Base-by-base conservation (phyloP, 2,113 vertebrate genomes). In the Oncorhynchus mykiss region DNA sequence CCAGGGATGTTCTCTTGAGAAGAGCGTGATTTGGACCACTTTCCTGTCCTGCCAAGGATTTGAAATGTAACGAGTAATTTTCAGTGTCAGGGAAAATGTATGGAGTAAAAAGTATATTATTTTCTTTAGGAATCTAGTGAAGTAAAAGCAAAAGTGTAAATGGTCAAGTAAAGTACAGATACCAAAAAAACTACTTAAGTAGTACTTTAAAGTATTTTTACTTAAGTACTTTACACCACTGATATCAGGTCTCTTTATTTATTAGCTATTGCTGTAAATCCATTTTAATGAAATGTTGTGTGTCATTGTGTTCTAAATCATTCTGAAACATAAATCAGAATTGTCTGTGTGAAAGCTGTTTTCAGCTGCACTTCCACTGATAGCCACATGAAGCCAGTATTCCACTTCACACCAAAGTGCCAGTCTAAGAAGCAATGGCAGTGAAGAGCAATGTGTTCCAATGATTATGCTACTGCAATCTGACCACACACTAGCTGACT, bases 341-440 rank as follows among this genome's bases (percentile, higher is more conserved):
- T n/a, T 60, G 59, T 60, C 59, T 60, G n/a, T 22, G 51, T 57
- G 20, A 60, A 60, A 60, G 59, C 59, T 60, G n/a, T 60, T n/a
- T 60, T 20, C 18, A 22, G 59, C n/a, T 62, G 59, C n/a, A 62
- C 59, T 62, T 24, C 59, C 59, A 22, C 59, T 22, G 2, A 24
- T 9, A 7, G 59, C 59, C 59, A 62, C 59, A 62, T 22, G n/a
- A 62, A 62, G 59, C 20, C 59, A 62, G 59, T 62, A 22, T 62
- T 62, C n/a, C 59, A 62, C 59, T 62, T 62, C n/a, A 62, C 16
- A 24, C n/a, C n/a, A 22, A 62, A 8, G n/a, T 16, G 20, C n/a
- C 6, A 62, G 13, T 22, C 9, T 3, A 45, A 45, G 9, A 45
- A 11, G 39, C 39, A 45, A 45, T 45, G 39, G 39, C 39, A 45